Base-by-base conservation (phyloP, 2,888 invertebrate genomes). In the Cephalotes varians region DNA sequence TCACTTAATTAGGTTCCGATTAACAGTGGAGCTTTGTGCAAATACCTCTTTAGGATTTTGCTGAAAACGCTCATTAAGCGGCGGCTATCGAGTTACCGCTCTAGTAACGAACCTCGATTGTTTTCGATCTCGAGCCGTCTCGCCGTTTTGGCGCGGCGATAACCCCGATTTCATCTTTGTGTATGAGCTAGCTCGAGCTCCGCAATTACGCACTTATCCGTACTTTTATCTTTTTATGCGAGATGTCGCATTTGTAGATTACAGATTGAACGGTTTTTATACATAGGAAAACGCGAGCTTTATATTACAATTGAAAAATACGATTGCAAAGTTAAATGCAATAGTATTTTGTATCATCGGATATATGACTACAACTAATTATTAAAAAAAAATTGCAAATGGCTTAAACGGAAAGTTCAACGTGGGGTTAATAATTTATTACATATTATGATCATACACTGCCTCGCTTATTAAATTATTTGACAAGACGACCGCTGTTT, bases 1-100 rank as follows among this genome's bases (percentile, higher is more conserved):
- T 90, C 88, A 90, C 86, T 88, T 90, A 90, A 90, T 88, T 88
- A 86, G 85, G 85, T 87, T 83, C 83, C 90, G 90, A 88, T 88
- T 90, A 88, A 90, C 88, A 69, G 90, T 71, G 71, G 80, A 85
- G 85, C 86, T 90, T 88, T 90, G 86, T 85, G 82, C 90, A 86
- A 86, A 90, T 90, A 88, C 88, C 85, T 86, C 88, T 88, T 85
- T 83, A 81, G 81, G 81, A 60, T 60, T 82, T 71, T 72, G 76
- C 81, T 88, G 86, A 86, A 88, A 90, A 90, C 86, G 90, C 86
- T 88, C 86, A 88, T 88, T 88, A 88, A 90, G 86, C 77, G 67
- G 37, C 83, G 60, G 44, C 83, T 81, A 90, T 88, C 83, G 86
- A 90, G 86, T 90, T 88, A 89, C 86, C 72, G 76, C 81, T 81